phyloP scores from a whole-genome alignment of 2,888 invertebrate species.

The Steinernema carpocapsae region DNA sequence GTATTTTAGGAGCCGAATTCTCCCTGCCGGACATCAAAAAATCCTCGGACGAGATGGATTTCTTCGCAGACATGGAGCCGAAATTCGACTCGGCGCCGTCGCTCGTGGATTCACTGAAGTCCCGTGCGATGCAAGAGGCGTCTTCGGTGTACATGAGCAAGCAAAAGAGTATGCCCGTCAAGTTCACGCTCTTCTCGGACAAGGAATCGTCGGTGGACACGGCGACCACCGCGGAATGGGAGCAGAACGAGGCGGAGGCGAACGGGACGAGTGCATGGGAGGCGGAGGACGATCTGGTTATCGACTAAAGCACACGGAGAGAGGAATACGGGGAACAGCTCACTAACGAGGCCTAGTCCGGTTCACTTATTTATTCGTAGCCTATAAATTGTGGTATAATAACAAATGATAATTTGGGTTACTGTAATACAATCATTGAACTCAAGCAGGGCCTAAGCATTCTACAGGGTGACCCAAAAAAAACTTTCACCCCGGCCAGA shows the following conservation, averaged over 20 bases:
- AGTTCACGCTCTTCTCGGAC: constrained; percentile 29
- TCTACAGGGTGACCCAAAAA: no score
- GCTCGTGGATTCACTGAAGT: constrained; percentile 22
- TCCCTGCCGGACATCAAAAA: constrained; percentile 8
- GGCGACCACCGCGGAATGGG: background rate
- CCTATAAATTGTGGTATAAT: no score
- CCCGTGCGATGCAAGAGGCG: constrained; percentile 1
- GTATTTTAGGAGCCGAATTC: background rate
- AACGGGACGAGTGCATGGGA: constrained; percentile 29
- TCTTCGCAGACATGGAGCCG: constrained; percentile 27
- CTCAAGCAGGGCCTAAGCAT: no score
- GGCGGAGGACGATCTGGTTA: constrained; percentile 19
- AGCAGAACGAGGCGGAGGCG: background rate
- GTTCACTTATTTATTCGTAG: constrained; percentile 8
- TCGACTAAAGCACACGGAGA: background rate
- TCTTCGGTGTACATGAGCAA: background rate
- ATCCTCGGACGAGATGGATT: constrained; percentile 2
- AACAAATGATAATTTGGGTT: no score
- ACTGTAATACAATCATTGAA: no score
- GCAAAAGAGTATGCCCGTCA: background rate
- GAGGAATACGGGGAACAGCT: background rate
- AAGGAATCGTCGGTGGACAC: constrained; percentile 16
- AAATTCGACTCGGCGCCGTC: constrained; percentile 19
- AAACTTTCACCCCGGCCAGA: no score
- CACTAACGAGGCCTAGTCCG: constrained; percentile 24